Conservation (phyloP, 2,888 invertebrate species). For the Norana najaformis region DNA sequence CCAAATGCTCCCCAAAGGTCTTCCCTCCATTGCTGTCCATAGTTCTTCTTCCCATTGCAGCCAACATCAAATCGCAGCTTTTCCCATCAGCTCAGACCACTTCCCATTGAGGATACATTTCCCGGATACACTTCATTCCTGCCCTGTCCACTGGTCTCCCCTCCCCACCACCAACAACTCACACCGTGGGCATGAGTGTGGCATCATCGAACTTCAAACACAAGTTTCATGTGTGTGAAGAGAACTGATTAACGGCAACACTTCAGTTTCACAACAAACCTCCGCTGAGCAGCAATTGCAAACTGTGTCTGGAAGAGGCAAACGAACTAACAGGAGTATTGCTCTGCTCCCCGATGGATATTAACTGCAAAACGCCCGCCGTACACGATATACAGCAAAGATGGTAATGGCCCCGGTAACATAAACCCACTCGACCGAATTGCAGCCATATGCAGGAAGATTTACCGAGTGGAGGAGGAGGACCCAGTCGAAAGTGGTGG, state of each 20-base stretch:
- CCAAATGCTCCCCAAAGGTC: no score
- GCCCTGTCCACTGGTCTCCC: no score
- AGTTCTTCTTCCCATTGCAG: no score
- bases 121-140: no score
- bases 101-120: no score
- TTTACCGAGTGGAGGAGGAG: not conserved
- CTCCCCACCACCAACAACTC: not conserved
- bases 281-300: not conserved
- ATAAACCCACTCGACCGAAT: not conserved
- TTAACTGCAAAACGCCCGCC: no score
- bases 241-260: not conserved
- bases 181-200: not conserved
- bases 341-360: not conserved
- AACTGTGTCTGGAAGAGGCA: not conserved
- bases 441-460: slow-evolving; percentile 3
- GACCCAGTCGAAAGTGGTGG: not conserved
- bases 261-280: not conserved
- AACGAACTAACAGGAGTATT: not conserved
- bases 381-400: not conserved
- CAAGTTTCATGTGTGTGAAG: not conserved
- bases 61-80: no score
- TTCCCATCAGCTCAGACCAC: no score
- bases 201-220: not conserved
- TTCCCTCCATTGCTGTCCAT: no score
- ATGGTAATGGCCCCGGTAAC: not conserved